Base-by-base conservation (phyloP, 2,113 vertebrate species). In the Apus apus region DNA sequence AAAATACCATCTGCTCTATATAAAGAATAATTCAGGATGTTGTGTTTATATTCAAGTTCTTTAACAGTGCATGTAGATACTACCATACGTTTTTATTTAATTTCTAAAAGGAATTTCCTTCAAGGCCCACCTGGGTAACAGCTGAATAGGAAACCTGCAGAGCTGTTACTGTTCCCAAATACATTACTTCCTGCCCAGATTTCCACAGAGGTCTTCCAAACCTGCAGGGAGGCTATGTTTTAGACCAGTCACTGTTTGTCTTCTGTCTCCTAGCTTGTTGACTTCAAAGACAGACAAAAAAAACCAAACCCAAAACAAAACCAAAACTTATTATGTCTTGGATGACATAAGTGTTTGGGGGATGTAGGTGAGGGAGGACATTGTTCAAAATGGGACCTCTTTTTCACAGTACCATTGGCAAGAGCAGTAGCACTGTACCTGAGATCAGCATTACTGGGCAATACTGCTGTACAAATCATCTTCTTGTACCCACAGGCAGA, bases 91-190 rank as follows among this genome's bases (percentile, higher is more conserved):
- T 93, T 94, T 95, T 95, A 87, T 93, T 95, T 88, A n/a, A 70
- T 90, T 90, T 85, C 76, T 92, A 43, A 93, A 94, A 95, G 95
- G 95, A 97, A 96, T 93, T 95, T 95, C 86, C 61, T 95, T 89
- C 83, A 75, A 56, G 48, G 48, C 48, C 86, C 96, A 96, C 96
- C 96, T 96, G 96, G 88, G 65, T 65, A 96, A 71, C 95, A 96
- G 93, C 86, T 94, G 94, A 92, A 84, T 89, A 95, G 96, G 93
- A 97, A 97, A 90, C 76, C 72, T 94, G 32, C 43, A 57, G 82
- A 83, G 51, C 36, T 87, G 23, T 74, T 88, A 34, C 38, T 40
- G 43, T 75, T 90, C 36, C 48, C 45, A 74, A 93, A 90, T 64
- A 74, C 65, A 13, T 78, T 64, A 7, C 86, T 96, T 96, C 94